Evolutionary conservation across 2,888 invertebrate species (phyloP).

Genomic region (Synanthedon andrenaeformis): DNA sequence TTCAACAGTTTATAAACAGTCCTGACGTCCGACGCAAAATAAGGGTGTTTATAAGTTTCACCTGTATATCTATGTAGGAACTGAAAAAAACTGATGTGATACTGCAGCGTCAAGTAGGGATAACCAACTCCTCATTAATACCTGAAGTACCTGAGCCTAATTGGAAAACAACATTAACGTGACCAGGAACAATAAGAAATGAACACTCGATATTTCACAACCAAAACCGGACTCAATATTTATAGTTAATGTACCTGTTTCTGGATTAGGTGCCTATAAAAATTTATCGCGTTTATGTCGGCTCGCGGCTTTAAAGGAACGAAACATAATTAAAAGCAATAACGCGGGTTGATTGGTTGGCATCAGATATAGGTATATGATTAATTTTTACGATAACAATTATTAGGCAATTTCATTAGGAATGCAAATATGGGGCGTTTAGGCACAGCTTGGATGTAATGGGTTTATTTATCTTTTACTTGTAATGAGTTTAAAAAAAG

Average conservation of each 20-base stretch:
- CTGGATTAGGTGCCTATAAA: slow-evolving; percentile 7
- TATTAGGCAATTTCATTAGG: slow-evolving; percentile 30
- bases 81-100: no score
- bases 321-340: slow-evolving; percentile 29
- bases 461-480: not conserved
- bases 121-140: no score
- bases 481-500: no score
- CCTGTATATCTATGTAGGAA: no score
- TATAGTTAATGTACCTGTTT: slow-evolving; percentile 1
- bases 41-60: no score
- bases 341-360: slow-evolving; percentile 23
- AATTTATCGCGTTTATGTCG: slow-evolving; percentile 10
- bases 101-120: no score
- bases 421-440: slow-evolving; percentile 28
- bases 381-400: slow-evolving; percentile 29
- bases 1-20: no score
- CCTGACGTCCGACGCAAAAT: no score
- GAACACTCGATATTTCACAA: slow-evolving; percentile 28
- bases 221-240: no score
- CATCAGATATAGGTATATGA: slow-evolving; percentile 22
- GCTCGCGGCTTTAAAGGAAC: slow-evolving; percentile 14
- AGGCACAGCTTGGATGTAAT: slow-evolving; percentile 8
- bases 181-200: slow-evolving; percentile 9
- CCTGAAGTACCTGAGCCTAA: no score
- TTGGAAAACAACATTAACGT: not conserved